Percentiles rank a stretch among this genome's conserved stretches.
Evolutionary conservation across 2,797 vertebrate species (phyloP).

Genomic region (Cichlasoma orientale): DNA sequence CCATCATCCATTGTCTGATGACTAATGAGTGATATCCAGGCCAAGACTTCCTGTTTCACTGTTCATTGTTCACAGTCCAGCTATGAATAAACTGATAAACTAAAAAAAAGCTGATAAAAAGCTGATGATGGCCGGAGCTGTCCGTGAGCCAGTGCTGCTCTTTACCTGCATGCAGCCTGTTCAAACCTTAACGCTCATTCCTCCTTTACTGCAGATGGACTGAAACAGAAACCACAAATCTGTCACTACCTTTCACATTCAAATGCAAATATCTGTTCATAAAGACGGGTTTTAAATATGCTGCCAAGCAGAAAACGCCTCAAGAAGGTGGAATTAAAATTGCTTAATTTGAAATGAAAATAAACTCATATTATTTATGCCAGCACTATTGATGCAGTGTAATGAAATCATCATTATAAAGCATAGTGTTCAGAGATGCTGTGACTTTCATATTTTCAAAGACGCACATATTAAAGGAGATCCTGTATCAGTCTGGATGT

Average conservation of each 20-base stretch:
- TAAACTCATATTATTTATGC: neutral
- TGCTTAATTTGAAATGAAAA: constrained; percentile 1
- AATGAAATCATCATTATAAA: constrained; percentile 5
- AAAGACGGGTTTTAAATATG: neutral
- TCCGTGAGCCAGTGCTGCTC: neutral
- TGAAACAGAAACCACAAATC: neutral
- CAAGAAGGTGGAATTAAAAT: neutral
- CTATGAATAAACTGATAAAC: neutral
- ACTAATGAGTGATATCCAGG: neutral
- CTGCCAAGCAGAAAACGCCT: neutral
- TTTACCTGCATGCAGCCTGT: neutral
- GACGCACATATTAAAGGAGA: constrained; percentile 19
- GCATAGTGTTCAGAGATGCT: constrained; percentile 17
- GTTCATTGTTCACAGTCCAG: neutral
- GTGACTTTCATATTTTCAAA: constrained; percentile 37
- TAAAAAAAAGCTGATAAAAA: neutral
- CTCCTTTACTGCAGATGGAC: neutral
- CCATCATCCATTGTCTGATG: neutral
- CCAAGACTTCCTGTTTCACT: neutral
- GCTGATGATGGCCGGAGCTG: neutral
- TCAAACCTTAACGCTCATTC: too few species aligned
- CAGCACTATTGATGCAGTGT: neutral
- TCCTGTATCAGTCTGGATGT: constrained; percentile 9
- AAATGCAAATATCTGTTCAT: neutral
- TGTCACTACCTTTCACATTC: neutral